Percentiles rank a stretch among this genome's conserved stretches.
Evolutionary conservation across 2,113 vertebrate species (phyloP).

Genomic region (Helogale parvula): DNA sequence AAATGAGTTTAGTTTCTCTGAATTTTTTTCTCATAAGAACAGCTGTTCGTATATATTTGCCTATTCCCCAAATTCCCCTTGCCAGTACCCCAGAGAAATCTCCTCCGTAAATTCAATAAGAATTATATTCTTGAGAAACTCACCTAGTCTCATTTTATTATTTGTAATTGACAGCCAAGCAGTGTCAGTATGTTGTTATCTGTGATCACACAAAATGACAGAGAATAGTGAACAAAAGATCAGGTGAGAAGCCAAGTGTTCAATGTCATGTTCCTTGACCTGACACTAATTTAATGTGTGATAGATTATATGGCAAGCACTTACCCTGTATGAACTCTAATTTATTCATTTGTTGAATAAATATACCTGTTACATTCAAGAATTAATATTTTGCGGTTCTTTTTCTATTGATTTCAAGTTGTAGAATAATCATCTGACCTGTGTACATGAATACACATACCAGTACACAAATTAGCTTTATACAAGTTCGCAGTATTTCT

Average conservation of each 20-base stretch:
- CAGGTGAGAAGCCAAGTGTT: not conserved
- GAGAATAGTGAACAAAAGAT: not conserved
- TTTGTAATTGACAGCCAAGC: slow-evolving; percentile 21
- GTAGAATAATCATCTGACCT: not conserved
- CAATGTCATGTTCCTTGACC: not conserved
- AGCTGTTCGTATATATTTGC: slow-evolving; percentile 64
- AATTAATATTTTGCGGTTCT: not conserved
- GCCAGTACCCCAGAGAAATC: slow-evolving; percentile 51
- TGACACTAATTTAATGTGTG: not conserved
- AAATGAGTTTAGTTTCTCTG: slow-evolving; percentile 64
- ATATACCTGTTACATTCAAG: not conserved
- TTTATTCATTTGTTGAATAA: not conserved
- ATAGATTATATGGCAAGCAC: not conserved
- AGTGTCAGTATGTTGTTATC: slow-evolving; percentile 16
- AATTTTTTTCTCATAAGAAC: slow-evolving; percentile 49
- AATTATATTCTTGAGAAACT: slow-evolving; percentile 64
- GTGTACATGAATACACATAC: not conserved
- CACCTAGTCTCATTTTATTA: slow-evolving; percentile 55
- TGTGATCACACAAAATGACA: not conserved
- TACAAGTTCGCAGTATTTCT: not conserved
- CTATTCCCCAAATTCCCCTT: slow-evolving; percentile 39
- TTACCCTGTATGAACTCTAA: not conserved
- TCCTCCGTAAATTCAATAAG: slow-evolving; percentile 61
- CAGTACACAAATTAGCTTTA: not conserved
- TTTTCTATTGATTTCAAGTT: not conserved